These are phyloP conservation scores for Calypte anna DNA, from an alignment of 2,113 vertebrate species.

Conservation along the genomic window DNA sequence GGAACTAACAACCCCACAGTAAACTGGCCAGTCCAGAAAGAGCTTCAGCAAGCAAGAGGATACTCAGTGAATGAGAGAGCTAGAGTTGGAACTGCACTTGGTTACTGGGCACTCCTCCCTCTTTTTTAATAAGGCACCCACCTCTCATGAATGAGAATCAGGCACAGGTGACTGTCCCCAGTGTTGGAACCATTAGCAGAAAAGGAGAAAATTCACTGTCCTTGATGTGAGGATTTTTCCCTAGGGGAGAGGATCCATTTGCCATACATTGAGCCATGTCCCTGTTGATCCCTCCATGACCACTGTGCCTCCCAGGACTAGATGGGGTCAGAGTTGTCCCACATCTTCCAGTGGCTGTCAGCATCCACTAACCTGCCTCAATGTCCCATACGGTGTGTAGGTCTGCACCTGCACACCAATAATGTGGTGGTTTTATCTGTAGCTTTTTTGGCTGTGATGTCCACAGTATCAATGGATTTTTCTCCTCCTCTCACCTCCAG, in stretches of 20 bases:
- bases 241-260: neutral
- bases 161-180: neutral
- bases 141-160: neutral
- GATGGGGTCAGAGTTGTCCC: neutral
- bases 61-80: neutral
- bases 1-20: neutral
- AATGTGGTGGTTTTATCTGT: neutral
- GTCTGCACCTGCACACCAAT: neutral
- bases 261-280: neutral
- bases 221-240: neutral
- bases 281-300: neutral
- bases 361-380: neutral
- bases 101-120: neutral
- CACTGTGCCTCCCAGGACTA: neutral
- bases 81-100: neutral
- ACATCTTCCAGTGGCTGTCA: neutral
- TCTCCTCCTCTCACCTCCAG: slow-evolving; percentile 36
- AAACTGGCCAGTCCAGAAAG: neutral
- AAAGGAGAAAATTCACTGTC: neutral
- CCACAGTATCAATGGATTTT: neutral
- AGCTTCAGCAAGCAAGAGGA: neutral
- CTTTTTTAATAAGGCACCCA: neutral
- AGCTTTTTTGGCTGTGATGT: neutral
- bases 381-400: neutral
- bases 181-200: neutral